A percentile compares a stretch with the other conserved stretches of the same genome.
Evolutionary conservation across 2,888 invertebrate species (phyloP).

Genomic region (Octonoba sinensis): DNA sequence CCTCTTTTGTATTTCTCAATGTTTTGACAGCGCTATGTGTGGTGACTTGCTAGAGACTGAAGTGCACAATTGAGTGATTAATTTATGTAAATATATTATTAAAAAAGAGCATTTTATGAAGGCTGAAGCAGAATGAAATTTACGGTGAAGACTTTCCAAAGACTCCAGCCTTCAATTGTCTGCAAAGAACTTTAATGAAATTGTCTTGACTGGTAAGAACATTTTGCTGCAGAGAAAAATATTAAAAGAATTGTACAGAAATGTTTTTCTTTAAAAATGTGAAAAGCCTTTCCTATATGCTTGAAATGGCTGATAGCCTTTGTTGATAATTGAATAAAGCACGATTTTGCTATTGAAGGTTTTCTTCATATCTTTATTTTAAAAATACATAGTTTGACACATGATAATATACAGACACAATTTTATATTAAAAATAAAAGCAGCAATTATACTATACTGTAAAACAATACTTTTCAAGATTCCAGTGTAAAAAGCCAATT

Average conservation of each 20-base stretch:
- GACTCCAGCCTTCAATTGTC: conserved; percentile 46
- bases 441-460: too few species aligned
- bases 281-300: conserved; percentile 64
- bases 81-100: conserved; percentile 60
- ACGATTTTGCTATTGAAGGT: conserved; percentile 64
- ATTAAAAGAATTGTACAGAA: conserved; percentile 59
- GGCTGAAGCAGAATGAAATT: conserved; percentile 53
- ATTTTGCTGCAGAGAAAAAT: conserved; percentile 45
- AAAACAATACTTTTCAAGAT: too few species aligned
- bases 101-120: conserved; percentile 53
- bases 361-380: background rate
- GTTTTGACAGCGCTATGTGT: conserved; percentile 53
- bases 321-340: conserved; percentile 65
- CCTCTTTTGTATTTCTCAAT: conserved; percentile 34
- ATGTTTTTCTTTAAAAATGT: conserved; percentile 60
- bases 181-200: conserved; percentile 35
- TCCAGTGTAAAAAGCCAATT: too few species aligned
- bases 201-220: conserved; percentile 39
- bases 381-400: background rate
- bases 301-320: conserved; percentile 64
- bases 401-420: too few species aligned
- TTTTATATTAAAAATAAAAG: too few species aligned
- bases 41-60: conserved; percentile 61
- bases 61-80: conserved; percentile 58
- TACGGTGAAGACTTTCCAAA: conserved; percentile 57